A percentile compares a stretch with the other conserved stretches of the same genome.
Conservation (phyloP, 2,888 invertebrate species). For the Drosophila anomalata region DNA sequence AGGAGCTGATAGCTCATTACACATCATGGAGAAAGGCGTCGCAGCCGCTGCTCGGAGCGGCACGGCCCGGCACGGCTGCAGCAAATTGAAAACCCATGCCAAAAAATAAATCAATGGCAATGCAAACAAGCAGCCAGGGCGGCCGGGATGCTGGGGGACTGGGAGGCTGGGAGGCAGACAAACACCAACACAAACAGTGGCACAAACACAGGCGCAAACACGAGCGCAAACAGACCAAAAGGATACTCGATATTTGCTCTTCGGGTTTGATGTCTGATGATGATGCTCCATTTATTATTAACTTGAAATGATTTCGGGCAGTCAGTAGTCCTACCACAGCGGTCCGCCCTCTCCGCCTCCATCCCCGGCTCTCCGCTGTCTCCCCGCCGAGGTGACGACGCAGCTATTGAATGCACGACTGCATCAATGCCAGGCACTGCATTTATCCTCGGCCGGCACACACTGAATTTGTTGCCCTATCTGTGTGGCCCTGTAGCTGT, state of each 20-base stretch:
- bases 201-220: slow-evolving; percentile 55
- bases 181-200: slow-evolving; percentile 33
- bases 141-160: background rate
- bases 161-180: slow-evolving; percentile 16
- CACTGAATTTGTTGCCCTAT: slow-evolving; percentile 30
- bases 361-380: slow-evolving; percentile 5
- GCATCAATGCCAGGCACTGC: slow-evolving; percentile 67
- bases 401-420: slow-evolving; percentile 83
- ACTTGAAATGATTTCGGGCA: slow-evolving; percentile 80
- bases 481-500: background rate
- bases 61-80: slow-evolving; percentile 12
- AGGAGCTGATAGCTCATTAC: slow-evolving; percentile 46
- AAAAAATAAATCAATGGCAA: slow-evolving; percentile 49
- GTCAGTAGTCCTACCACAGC: slow-evolving; percentile 20
- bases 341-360: slow-evolving; percentile 1
- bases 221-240: slow-evolving; percentile 54
- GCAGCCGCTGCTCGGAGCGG: background rate
- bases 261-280: slow-evolving; percentile 77
- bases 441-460: slow-evolving; percentile 16
- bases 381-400: slow-evolving; percentile 78
- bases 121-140: slow-evolving; percentile 37
- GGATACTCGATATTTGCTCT: slow-evolving; percentile 67
- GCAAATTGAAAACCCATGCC: slow-evolving; percentile 44
- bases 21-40: slow-evolving; percentile 23
- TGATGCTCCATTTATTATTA: slow-evolving; percentile 81